Conservation (phyloP, 1,140 invertebrate species). For the Magallana angulata region DNA sequence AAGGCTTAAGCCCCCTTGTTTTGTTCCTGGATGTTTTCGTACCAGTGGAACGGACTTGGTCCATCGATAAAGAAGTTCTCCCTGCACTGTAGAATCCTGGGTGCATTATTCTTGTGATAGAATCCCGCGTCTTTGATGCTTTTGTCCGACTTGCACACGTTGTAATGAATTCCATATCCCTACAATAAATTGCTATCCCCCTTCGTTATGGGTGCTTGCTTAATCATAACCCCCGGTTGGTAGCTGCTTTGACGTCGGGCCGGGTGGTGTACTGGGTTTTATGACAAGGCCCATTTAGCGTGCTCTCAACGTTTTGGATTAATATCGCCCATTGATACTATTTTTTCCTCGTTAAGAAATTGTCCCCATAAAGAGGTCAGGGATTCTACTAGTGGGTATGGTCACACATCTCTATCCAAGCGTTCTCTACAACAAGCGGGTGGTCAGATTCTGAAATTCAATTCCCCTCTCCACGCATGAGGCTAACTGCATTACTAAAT, state of each 20-base stretch:
- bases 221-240: constrained; percentile 9
- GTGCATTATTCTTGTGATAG: background rate
- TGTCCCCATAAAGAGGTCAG: constrained; percentile 36
- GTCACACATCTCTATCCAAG: constrained; percentile 8
- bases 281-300: constrained; percentile 29
- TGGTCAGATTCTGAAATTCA: background rate
- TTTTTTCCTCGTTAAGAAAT: constrained; percentile 38
- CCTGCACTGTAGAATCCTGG: background rate
- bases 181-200: background rate
- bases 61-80: background rate
- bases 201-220: constrained; percentile 12
- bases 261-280: constrained; percentile 5
- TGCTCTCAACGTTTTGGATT: background rate
- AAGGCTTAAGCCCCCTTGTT: background rate
- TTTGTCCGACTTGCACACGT: constrained; percentile 13
- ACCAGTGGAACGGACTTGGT: background rate
- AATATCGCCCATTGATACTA: constrained; percentile 27
- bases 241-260: background rate
- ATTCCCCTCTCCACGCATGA: background rate
- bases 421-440: background rate
- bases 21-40: background rate
- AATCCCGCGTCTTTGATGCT: constrained; percentile 7
- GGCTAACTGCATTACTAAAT: constrained; percentile 6
- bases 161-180: constrained; percentile 12
- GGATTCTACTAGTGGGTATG: background rate